Conservation (phyloP, 2,888 invertebrate genomes). For the Iselma pallidipennis region DNA sequence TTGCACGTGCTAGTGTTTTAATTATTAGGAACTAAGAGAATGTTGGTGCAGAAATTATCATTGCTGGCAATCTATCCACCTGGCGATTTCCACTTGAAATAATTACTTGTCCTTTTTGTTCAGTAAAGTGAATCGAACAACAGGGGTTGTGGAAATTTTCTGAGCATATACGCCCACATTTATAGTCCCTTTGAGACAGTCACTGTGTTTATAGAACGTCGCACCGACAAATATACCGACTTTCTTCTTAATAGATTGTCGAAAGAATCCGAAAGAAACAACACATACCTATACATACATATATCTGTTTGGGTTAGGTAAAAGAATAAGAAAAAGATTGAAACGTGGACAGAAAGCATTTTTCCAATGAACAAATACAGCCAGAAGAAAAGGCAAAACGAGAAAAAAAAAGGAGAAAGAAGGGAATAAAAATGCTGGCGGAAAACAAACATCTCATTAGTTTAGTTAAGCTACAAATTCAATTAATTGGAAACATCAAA, state of each 20-base stretch:
- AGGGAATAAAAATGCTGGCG: too few relatives aligned
- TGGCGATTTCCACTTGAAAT: not conserved
- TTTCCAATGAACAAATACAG: not conserved
- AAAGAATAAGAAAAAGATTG: not conserved
- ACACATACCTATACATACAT: not conserved
- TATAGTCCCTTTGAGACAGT: not conserved
- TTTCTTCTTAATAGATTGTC: not conserved
- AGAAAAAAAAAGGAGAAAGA: too few relatives aligned
- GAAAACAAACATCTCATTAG: not conserved
- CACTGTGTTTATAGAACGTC: not conserved
- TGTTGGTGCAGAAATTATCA: too few relatives aligned
- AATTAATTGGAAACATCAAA: not conserved
- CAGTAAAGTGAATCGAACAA: too few relatives aligned
- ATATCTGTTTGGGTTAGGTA: too few relatives aligned
- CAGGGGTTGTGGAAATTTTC: too few relatives aligned
- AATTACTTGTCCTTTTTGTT: not conserved
- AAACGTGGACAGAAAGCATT: not conserved
- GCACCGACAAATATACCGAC: not conserved
- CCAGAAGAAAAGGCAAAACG: too few relatives aligned
- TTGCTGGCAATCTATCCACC: too few relatives aligned
- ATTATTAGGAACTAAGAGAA: too few relatives aligned
- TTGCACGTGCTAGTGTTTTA: too few relatives aligned
- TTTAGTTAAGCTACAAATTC: too few relatives aligned
- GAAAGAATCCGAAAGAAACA: not conserved
- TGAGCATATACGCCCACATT: too few relatives aligned